Percentiles rank a stretch among this genome's conserved stretches.
These are phyloP conservation scores for Labroides dimidiatus DNA, from an alignment of 2,797 vertebrate species.

Conservation along the genomic window DNA sequence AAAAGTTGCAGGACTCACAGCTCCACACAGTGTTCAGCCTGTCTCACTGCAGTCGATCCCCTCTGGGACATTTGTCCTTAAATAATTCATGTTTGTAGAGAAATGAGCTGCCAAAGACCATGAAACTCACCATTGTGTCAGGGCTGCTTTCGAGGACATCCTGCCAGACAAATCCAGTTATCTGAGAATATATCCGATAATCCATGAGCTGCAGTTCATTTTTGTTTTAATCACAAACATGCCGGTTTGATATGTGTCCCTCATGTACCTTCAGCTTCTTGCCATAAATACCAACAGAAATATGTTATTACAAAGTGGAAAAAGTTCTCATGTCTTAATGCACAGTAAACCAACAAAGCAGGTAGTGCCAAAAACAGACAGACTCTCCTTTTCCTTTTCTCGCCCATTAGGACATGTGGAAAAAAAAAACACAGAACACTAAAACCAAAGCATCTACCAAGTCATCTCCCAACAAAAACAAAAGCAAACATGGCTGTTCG, in stretches of 20 bases:
- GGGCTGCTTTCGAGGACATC: constrained; percentile 34
- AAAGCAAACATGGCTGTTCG: no score
- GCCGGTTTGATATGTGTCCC: neutral
- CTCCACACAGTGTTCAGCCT: constrained; percentile 62
- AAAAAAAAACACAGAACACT: no score
- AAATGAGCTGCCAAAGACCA: constrained; percentile 46
- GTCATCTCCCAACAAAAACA: no score
- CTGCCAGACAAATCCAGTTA: constrained; percentile 20
- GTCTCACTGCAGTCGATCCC: constrained; percentile 45
- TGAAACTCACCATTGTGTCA: constrained; percentile 35
- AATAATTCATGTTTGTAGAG: constrained; percentile 55
- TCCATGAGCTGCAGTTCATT: constrained; percentile 5
- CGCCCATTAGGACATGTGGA: no score
- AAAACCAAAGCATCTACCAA: no score
- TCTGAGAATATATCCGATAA: constrained; percentile 35
- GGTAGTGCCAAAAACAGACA: neutral
- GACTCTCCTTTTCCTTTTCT: no score
- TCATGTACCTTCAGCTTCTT: neutral
- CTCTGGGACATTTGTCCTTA: constrained; percentile 15
- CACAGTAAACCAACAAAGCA: neutral
- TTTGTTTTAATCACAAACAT: constrained; percentile 3
- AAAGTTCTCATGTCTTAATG: neutral
- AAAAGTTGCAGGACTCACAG: constrained; percentile 55
- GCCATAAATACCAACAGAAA: neutral
- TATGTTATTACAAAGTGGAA: neutral